Percentiles rank a stretch among this genome's conserved stretches.
phyloP scores from a whole-genome alignment of 2,888 invertebrate species.

The Lochmaea capreae region DNA sequence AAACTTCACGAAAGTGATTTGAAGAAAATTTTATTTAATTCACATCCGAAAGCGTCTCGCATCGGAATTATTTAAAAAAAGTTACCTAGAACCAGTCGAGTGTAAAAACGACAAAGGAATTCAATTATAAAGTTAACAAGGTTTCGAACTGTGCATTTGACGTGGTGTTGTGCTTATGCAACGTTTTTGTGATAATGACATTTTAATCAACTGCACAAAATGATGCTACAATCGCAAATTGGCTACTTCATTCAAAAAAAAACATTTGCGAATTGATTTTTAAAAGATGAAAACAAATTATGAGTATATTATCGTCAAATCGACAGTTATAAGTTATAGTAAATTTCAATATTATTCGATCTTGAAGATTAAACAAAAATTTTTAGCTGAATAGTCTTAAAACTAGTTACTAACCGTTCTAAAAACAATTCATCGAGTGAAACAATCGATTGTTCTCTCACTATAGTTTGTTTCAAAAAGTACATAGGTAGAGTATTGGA shows the following conservation, averaged over 20 bases:
- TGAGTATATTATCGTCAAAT: neutral
- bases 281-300: neutral
- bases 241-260: neutral
- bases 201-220: slow-evolving; percentile 14
- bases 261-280: neutral
- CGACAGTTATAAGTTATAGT: too few relatives aligned
- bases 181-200: slow-evolving; percentile 15
- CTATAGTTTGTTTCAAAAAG: too few relatives aligned
- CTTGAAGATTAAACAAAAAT: too few relatives aligned
- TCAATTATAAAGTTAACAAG: slow-evolving; percentile 14
- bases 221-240: slow-evolving; percentile 5
- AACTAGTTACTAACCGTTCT: too few relatives aligned
- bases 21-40: neutral
- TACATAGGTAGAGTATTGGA: too few relatives aligned
- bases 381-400: too few relatives aligned
- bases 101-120: slow-evolving; percentile 13
- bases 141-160: slow-evolving; percentile 15
- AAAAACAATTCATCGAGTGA: too few relatives aligned
- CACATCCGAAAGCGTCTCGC: neutral
- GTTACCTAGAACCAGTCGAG: neutral
- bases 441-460: too few relatives aligned
- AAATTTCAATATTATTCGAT: too few relatives aligned
- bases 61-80: slow-evolving; percentile 5
- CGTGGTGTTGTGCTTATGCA: slow-evolving; percentile 1
- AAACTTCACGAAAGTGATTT: slow-evolving; percentile 1